A percentile compares a stretch with the other conserved stretches of the same genome.
These are phyloP conservation scores for Sapajus apella DNA, from an alignment of 2,113 vertebrate genomes.

Conservation along the genomic window DNA sequence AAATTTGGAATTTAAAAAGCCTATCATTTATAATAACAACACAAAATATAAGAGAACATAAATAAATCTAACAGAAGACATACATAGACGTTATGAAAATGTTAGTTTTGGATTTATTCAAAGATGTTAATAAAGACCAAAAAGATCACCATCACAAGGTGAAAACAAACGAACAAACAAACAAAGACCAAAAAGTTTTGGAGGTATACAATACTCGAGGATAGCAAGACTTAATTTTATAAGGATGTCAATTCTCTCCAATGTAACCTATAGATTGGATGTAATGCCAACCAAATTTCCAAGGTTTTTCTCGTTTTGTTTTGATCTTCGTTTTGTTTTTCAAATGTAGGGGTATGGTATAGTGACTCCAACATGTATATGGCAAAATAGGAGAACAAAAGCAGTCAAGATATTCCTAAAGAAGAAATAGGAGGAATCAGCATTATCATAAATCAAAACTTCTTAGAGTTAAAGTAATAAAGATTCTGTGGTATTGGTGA, in stretches of 20 bases:
- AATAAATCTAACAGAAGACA: slow-evolving; percentile 10
- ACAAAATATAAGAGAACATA: not conserved
- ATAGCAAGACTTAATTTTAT: not conserved
- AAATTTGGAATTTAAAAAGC: not conserved
- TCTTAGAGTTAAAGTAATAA: not conserved
- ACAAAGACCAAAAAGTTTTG: not conserved
- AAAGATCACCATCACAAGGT: not conserved
- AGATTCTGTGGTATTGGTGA: not conserved
- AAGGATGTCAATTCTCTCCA: not conserved
- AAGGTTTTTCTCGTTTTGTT: not conserved
- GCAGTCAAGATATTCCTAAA: not conserved
- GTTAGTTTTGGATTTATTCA: not conserved
- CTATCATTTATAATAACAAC: not conserved
- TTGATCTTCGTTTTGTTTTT: not conserved
- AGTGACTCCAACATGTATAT: not conserved
- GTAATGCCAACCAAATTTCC: not conserved
- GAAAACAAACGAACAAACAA: not conserved
- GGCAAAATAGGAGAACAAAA: slow-evolving; percentile 2
- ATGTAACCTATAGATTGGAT: not conserved
- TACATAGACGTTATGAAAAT: not conserved
- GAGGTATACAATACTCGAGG: not conserved
- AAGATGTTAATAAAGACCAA: not conserved
- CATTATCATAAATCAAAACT: not conserved
- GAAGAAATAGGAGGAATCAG: not conserved
- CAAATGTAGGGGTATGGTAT: not conserved